Conservation (phyloP, 2,113 vertebrate species). For the Cromileptes altivelis region DNA sequence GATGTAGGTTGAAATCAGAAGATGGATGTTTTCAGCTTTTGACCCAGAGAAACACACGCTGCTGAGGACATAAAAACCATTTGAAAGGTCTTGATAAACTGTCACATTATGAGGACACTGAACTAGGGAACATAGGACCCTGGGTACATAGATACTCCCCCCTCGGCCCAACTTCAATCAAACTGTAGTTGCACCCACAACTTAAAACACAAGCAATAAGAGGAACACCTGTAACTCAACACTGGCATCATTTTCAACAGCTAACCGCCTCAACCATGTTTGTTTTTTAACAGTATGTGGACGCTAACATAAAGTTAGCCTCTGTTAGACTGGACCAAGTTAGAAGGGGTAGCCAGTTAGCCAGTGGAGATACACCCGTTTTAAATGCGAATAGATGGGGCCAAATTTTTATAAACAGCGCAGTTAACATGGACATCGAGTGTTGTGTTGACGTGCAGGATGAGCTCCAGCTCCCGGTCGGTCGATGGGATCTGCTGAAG, state of each 20-base stretch:
- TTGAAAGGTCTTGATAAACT: too few relatives aligned
- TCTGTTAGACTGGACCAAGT: background rate
- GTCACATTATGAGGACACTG: too few relatives aligned
- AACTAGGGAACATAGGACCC: too few relatives aligned
- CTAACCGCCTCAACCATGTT: background rate
- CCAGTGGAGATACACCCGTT: background rate
- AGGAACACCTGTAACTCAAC: background rate
- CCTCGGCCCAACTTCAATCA: conserved; percentile 5
- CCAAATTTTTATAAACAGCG: background rate
- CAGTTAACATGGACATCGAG: too few relatives aligned
- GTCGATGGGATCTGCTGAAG: conserved; percentile 78
- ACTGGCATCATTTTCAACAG: too few relatives aligned
- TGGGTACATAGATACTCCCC: too few relatives aligned
- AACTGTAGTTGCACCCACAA: background rate
- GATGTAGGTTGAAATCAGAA: too few relatives aligned
- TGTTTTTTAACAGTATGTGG: background rate
- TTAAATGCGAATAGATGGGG: background rate
- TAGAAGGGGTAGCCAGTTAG: background rate
- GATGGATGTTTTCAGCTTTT: too few relatives aligned
- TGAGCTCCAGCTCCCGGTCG: conserved; percentile 19
- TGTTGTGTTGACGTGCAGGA: conserved; percentile 6
- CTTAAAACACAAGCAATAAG: background rate
- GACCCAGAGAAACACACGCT: too few relatives aligned
- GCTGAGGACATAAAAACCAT: too few relatives aligned
- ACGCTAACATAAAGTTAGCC: conserved; percentile 9